phyloP scores from a whole-genome alignment of 2,888 invertebrate genomes.

The Leptopilina syphax region DNA sequence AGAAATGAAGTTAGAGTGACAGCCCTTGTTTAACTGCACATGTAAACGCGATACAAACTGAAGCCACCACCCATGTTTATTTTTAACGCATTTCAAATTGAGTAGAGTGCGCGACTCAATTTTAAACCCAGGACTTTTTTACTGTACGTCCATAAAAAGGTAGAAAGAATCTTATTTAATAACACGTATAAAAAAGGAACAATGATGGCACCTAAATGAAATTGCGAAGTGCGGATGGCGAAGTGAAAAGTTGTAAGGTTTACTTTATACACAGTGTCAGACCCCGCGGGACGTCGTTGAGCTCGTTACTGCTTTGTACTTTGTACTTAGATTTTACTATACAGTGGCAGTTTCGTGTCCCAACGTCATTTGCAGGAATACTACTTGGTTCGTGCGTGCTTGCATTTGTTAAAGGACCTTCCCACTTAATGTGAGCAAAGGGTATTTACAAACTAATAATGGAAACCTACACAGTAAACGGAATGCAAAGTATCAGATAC shows the following conservation, averaged over 20 bases:
- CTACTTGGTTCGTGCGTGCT: slow-evolving; percentile 7
- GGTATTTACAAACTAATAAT: slow-evolving; percentile 50
- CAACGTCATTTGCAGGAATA: slow-evolving; percentile 40
- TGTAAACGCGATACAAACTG: too few species aligned
- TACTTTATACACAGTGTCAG: slow-evolving; percentile 38
- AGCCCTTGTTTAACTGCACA: too few species aligned
- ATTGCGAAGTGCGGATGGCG: slow-evolving; percentile 53
- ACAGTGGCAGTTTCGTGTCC: slow-evolving; percentile 46
- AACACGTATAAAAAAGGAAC: slow-evolving; percentile 9
- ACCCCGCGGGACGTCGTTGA: slow-evolving; percentile 48
- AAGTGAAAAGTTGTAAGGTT: slow-evolving; percentile 57
- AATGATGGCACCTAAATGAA: slow-evolving; percentile 46
- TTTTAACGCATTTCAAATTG: not conserved
- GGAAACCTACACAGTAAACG: slow-evolving; percentile 40
- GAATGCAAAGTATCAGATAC: slow-evolving; percentile 32
- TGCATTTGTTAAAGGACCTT: slow-evolving; percentile 28
- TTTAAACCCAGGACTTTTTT: not conserved
- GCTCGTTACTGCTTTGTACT: slow-evolving; percentile 46
- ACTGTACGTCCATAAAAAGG: slow-evolving; percentile 13
- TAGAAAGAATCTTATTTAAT: slow-evolving; percentile 13
- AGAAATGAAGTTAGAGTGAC: too few species aligned
- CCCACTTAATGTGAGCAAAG: slow-evolving; percentile 39
- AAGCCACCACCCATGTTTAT: too few species aligned
- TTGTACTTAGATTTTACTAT: slow-evolving; percentile 50
- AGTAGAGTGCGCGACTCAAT: too few species aligned